phyloP scores from a whole-genome alignment of 1,140 invertebrate genomes.

The Helicoverpa armigera region DNA sequence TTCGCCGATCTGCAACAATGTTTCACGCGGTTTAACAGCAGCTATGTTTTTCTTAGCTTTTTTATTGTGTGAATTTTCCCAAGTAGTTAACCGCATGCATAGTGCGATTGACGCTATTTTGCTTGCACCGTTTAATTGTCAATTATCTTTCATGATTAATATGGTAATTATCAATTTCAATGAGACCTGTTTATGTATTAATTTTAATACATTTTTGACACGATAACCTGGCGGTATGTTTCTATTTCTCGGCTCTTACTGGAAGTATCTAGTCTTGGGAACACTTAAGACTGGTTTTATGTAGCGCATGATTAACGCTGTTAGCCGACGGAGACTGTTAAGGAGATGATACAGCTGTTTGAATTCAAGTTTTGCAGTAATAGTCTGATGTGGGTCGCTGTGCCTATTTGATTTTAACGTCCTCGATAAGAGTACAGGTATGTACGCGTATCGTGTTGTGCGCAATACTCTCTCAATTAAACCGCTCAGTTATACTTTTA shows the following conservation, averaged over 20 bases:
- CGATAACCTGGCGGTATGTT: constrained; percentile 13
- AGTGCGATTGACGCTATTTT: constrained; percentile 43
- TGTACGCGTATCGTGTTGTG: constrained; percentile 14
- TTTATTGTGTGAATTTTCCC: constrained; percentile 78
- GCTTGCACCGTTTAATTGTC: constrained; percentile 38
- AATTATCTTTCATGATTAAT: constrained; percentile 42
- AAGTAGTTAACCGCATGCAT: constrained; percentile 66
- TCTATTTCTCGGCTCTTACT: constrained; percentile 27
- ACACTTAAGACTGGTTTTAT: constrained; percentile 38
- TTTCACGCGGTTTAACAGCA: constrained; percentile 69
- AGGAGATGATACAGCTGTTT: constrained; percentile 36
- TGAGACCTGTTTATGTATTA: not conserved
- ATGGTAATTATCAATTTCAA: constrained; percentile 39
- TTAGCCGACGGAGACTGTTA: constrained; percentile 8
- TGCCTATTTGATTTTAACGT: constrained; percentile 17
- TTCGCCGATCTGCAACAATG: constrained; percentile 94
- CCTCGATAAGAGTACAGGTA: constrained; percentile 6
- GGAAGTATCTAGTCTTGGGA: not conserved
- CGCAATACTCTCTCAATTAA: constrained; percentile 39
- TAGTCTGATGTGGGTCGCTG: constrained; percentile 29
- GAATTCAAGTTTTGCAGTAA: constrained; percentile 32
- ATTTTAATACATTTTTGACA: constrained; percentile 40
- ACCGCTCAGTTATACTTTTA: constrained; percentile 37
- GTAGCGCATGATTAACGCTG: constrained; percentile 41
- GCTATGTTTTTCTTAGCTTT: constrained; percentile 64